phyloP scores from a whole-genome alignment of 2,888 invertebrate species.

The Cremastobaeus sp. region DNA sequence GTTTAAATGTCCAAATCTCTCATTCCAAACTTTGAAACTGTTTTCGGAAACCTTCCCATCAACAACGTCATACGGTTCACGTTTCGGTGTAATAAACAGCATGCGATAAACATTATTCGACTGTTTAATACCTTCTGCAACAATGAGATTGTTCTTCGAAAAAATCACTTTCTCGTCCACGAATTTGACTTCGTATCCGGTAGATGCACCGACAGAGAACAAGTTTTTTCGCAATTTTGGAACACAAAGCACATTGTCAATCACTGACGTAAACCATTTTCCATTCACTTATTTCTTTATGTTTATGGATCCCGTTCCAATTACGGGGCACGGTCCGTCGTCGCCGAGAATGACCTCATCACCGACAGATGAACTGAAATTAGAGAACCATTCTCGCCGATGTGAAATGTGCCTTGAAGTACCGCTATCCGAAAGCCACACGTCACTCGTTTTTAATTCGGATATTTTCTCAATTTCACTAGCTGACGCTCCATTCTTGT shows the following conservation, averaged over 20 bases:
- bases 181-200: neutral
- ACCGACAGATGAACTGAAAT: constrained; percentile 8
- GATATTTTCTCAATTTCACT: too few species aligned
- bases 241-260: constrained; percentile 20
- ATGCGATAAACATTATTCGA: constrained; percentile 3
- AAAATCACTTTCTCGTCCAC: neutral
- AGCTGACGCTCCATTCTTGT: too few species aligned
- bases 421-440: constrained; percentile 2
- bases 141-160: too few species aligned
- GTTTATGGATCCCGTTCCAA: constrained; percentile 4
- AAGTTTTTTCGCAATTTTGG: constrained; percentile 3
- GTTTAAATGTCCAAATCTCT: constrained; percentile 57
- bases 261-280: constrained; percentile 38
- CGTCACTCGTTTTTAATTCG: neutral
- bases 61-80: neutral
- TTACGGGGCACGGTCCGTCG: constrained; percentile 1
- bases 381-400: constrained; percentile 24
- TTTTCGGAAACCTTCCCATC: neutral
- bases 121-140: too few species aligned
- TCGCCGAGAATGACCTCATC: constrained; percentile 17
- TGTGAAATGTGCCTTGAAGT: constrained; percentile 12
- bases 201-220: neutral
- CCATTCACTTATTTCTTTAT: constrained; percentile 31
- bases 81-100: neutral
- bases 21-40: neutral